phyloP scores from a whole-genome alignment of 2,113 vertebrate species.

The Mesitornis unicolor region DNA sequence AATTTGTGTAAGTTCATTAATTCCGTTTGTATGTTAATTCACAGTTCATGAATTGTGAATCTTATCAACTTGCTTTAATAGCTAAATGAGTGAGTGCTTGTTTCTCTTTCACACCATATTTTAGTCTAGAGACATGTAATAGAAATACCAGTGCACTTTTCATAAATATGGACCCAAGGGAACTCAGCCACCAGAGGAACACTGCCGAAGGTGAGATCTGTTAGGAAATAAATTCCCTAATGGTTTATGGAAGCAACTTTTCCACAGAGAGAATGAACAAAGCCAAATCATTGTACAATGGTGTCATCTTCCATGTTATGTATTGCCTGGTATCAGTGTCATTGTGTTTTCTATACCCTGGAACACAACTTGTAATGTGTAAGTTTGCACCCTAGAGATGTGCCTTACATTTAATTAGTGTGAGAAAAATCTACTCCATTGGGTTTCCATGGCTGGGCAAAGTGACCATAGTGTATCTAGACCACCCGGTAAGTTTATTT shows the following conservation, averaged over 20 bases:
- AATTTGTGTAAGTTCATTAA: background rate
- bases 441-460: background rate
- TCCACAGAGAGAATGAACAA: background rate
- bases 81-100: background rate
- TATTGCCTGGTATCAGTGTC: background rate
- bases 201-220: background rate
- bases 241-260: background rate
- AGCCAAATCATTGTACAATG: background rate
- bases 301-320: background rate
- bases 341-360: background rate
- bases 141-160: background rate
- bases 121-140: background rate
- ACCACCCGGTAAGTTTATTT: background rate
- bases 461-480: background rate
- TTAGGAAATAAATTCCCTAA: background rate
- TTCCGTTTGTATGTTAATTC: conserved; percentile 4
- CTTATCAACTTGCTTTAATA: conserved; percentile 5
- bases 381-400: background rate
- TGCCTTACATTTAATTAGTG: background rate
- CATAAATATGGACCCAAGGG: background rate
- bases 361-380: background rate
- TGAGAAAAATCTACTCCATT: background rate
- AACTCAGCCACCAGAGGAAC: background rate
- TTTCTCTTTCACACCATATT: conserved; percentile 22
- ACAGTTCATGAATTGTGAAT: conserved; percentile 2